Evolutionary conservation across 2,797 vertebrate genomes (phyloP), one percentile per base, ranked within the genome.

Genomic region (Myoxocephalus aenaeus): DNA sequence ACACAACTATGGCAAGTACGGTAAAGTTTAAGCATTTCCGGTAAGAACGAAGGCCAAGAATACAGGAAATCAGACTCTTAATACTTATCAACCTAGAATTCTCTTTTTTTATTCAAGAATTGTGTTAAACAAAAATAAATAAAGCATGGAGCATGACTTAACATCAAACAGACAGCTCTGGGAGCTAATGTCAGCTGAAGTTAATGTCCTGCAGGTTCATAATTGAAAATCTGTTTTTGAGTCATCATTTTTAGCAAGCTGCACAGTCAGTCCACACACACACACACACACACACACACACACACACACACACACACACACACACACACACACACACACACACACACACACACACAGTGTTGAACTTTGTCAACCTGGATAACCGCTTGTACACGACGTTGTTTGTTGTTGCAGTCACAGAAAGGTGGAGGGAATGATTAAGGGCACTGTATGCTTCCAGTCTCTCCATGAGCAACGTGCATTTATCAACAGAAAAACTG

Each of bases 161-260:
- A 44, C 18, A 22, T 61, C 57, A 76, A 71, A 67, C 65, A 18
- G 2, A 74, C 70, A 80, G 65, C 44, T 61, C 32, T 40, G 53
- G 50, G 58, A 68, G 36, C 34, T 82, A 75, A 80, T 62, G 83
- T 70, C 71, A 82, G 54, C 59, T 48, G 9, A 25, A 7, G 50
- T 84, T 83, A 46, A 63, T 7, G 46, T 72, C 70, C 53, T 22
- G 7, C 44, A 14, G 70, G 38, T 86, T 81, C 57, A 13, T 83
- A 80, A 83, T 69, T 76, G 51, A 65, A 75, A 58, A 74, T 75
- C 17, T 80, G 63, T 76, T 67, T 75, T 66, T 82, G 70, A 84
- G 72, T 85, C 80, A 70, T 69, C 36, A n/a, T 68, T 70, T 84
- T 61, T 66, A 46, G 7, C 32, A 56, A 56, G 51, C 73, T 58